Evolutionary conservation across 2,113 vertebrate genomes (phyloP).

Genomic region (Lepisosteus osseus): DNA sequence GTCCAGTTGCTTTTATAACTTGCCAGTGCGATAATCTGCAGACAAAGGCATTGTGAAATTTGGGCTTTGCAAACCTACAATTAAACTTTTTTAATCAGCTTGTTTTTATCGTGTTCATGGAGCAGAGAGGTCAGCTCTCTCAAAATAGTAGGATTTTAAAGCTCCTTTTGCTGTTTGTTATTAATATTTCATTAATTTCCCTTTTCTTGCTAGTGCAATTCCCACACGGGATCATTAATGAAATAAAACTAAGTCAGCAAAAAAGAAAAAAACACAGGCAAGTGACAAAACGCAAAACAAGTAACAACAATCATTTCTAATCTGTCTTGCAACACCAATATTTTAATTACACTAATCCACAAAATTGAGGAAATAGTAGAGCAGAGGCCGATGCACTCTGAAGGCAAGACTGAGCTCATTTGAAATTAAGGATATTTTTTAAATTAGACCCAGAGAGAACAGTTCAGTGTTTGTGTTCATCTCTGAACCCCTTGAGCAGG

Average conservation of each 20-base stretch:
- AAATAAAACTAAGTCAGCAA: conserved; percentile 60
- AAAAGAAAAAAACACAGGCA: background rate
- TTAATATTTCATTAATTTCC: conserved; percentile 75
- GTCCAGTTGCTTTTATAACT: no score
- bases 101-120: conserved; percentile 12
- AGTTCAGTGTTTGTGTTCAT: no score
- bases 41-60: background rate
- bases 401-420: no score
- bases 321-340: no score
- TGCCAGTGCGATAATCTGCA: background rate
- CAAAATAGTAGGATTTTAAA: conserved; percentile 38
- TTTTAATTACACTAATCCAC: no score
- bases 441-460: no score
- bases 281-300: background rate
- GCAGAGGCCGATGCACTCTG: no score
- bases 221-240: conserved; percentile 74
- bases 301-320: no score
- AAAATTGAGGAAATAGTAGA: no score
- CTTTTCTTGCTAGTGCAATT: conserved; percentile 48
- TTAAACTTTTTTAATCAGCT: conserved; percentile 11
- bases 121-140: conserved; percentile 46
- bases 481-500: no score
- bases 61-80: background rate
- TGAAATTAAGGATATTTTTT: no score
- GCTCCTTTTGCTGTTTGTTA: conserved; percentile 46